Evolutionary conservation across 2,797 vertebrate species (phyloP), one percentile per base, ranked within the genome.

Genomic region (Cirrhinus mrigala): DNA sequence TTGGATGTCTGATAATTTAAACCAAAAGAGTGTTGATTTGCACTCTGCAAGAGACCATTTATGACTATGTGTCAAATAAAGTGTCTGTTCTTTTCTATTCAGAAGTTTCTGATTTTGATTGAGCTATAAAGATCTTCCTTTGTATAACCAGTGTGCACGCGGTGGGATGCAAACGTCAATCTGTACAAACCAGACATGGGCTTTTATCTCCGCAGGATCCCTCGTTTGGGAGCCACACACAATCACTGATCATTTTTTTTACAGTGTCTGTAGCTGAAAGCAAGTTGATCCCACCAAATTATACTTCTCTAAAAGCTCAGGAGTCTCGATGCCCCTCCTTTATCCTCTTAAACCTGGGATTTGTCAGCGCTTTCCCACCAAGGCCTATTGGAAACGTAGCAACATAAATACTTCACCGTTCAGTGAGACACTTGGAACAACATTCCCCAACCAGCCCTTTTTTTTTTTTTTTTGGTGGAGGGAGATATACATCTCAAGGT

Each of bases 121-220:
- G 50, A 60, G 46, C 29, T 81, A 24, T 70, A 73, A 44, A 68
- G 46, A 27, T 76, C 37, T 82, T 40, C 29, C 4, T 66, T 83
- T 83, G 56, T 66, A 24, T 37, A 40, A 66, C 22, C 70, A 33
- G 60, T 27, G 44, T 83, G 58, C 81, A 12, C 81, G 75, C 7
- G 20, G 24, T 60, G 37, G 40, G 40, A 64, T 37, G 27, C 29
- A 37, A 66, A 50, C 27, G 0, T 83, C 58, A 40, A 14, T 76
- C 58, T 76, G 40, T 9, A 27, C 18, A 74, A 58, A 82, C 16
- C 80, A 69, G 62, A 29, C 40, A 15, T 29, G 20, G 29, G 77
- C 84, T 90, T 89, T 90, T 74, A 89, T 89, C 84, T 74, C 74
- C 3, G 4, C 16, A 16, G 76, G 74, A 69, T 18, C 75, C 81